Evolutionary conservation across 2,888 invertebrate genomes (phyloP).

Genomic region (Agriotes lineatus): DNA sequence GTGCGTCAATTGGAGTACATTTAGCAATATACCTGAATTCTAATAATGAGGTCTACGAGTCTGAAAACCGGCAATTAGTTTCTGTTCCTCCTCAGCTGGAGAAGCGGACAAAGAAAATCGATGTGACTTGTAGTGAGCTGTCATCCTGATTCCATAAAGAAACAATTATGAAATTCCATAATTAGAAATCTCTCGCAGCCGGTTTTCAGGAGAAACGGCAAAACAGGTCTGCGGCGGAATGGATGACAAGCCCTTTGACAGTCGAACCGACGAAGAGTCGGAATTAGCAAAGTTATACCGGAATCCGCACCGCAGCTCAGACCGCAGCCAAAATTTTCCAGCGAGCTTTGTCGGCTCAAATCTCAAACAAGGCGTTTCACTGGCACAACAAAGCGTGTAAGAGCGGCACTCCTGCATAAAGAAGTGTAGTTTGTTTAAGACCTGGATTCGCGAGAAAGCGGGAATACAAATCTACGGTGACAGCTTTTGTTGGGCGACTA

Average conservation of each 20-base stretch:
- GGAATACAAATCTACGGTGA: too few species aligned
- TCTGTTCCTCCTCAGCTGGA: too few species aligned
- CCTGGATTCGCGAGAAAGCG: too few species aligned
- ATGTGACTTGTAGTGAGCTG: not conserved
- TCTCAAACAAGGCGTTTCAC: not conserved
- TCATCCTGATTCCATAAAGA: not conserved
- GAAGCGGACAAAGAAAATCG: too few species aligned
- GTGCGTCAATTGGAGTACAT: too few species aligned
- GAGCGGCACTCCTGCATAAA: not conserved
- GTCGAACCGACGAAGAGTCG: conserved; percentile 1
- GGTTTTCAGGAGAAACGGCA: not conserved
- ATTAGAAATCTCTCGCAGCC: not conserved
- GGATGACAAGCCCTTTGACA: conserved; percentile 16
- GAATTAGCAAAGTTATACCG: conserved; percentile 14
- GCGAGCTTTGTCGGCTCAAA: not conserved
- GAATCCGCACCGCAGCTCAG: not conserved
- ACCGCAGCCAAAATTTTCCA: not conserved
- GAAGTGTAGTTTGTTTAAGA: too few species aligned
- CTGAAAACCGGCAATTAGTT: too few species aligned
- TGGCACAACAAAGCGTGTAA: not conserved
- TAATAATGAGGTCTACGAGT: too few species aligned
- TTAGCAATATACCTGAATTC: too few species aligned
- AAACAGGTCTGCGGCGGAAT: conserved; percentile 5
- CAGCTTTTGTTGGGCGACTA: too few species aligned
- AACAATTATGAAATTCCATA: conserved; percentile 1